Conservation (phyloP, 2,113 vertebrate genomes). For the Pachypanchax playfairii region DNA sequence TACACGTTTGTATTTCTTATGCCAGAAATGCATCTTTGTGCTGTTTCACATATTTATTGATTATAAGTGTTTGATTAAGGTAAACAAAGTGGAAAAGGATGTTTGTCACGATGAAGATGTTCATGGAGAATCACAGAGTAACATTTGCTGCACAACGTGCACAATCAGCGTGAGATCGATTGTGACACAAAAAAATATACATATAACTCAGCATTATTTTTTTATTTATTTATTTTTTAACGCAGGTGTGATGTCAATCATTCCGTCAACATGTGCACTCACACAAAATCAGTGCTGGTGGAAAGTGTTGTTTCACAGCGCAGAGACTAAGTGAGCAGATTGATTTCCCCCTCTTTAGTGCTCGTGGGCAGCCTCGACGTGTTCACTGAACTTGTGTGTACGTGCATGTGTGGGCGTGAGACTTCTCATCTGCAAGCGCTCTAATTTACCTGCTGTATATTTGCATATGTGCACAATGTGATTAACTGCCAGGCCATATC, state of each 20-base stretch:
- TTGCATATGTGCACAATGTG: constrained; percentile 67
- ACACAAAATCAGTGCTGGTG: neutral
- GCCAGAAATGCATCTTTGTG: constrained; percentile 54
- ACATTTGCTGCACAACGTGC: constrained; percentile 3
- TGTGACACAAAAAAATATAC: neutral
- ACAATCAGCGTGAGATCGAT: constrained; percentile 8
- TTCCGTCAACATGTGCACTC: no score
- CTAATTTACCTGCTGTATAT: constrained; percentile 57
- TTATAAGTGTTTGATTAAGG: constrained; percentile 39
- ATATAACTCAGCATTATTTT: neutral
- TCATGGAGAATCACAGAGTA: constrained; percentile 14
- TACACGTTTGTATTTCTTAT: constrained; percentile 19
- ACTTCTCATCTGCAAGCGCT: constrained; percentile 48
- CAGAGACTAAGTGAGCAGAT: constrained; percentile 34
- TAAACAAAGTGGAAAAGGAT: neutral
- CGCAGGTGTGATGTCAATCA: no score
- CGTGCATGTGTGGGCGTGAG: constrained; percentile 25
- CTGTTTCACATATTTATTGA: constrained; percentile 50
- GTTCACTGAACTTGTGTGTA: constrained; percentile 20
- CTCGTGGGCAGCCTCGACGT: constrained; percentile 24
- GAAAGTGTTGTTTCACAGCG: constrained; percentile 11
- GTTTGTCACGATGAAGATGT: constrained; percentile 8
- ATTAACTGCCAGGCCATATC: constrained; percentile 66
- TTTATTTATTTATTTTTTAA: constrained; percentile 1
- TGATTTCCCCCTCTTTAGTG: constrained; percentile 17